Evolutionary conservation across 2,888 invertebrate species (phyloP).

Genomic region (Pristionchus arcanus): DNA sequence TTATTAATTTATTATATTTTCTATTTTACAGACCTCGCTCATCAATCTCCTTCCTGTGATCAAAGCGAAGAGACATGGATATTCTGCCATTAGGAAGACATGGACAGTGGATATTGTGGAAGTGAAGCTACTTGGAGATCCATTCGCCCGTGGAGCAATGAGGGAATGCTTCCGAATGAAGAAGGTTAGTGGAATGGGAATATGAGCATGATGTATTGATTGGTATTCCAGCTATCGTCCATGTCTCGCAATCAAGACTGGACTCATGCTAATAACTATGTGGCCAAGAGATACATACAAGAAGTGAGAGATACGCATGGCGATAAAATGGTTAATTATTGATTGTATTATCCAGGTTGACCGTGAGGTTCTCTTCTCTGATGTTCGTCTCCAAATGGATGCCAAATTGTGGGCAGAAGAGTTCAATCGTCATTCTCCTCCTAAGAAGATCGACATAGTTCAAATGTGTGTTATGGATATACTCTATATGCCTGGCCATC

Average conservation of each 20-base stretch:
- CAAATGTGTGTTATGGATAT: constrained; percentile 83
- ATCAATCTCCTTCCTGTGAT: constrained; percentile 81
- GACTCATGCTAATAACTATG: constrained; percentile 82
- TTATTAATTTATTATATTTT: too few species aligned
- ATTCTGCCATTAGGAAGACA: constrained; percentile 81
- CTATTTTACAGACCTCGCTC: too few species aligned
- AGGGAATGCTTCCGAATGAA: constrained; percentile 82
- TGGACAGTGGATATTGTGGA: constrained; percentile 82
- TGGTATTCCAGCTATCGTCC: constrained; percentile 61
- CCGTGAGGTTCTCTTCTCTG: constrained; percentile 82
- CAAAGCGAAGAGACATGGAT: constrained; percentile 81
- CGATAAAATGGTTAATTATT: too few species aligned
- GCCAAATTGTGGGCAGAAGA: constrained; percentile 84
- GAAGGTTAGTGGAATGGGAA: constrained; percentile 77
- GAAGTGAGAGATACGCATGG: constrained; percentile 47
- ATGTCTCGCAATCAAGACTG: constrained; percentile 81
- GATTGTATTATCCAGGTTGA: constrained; percentile 78
- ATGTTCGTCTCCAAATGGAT: constrained; percentile 84
- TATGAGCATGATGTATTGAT: constrained; percentile 70
- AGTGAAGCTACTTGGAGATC: constrained; percentile 79
- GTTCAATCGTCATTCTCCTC: constrained; percentile 83
- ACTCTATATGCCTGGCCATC: constrained; percentile 80
- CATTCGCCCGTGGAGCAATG: constrained; percentile 84
- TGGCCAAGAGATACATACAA: too few species aligned
- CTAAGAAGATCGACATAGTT: constrained; percentile 84